Conservation (phyloP, 2,113 vertebrate genomes). For the Lipotes vexillifer region DNA sequence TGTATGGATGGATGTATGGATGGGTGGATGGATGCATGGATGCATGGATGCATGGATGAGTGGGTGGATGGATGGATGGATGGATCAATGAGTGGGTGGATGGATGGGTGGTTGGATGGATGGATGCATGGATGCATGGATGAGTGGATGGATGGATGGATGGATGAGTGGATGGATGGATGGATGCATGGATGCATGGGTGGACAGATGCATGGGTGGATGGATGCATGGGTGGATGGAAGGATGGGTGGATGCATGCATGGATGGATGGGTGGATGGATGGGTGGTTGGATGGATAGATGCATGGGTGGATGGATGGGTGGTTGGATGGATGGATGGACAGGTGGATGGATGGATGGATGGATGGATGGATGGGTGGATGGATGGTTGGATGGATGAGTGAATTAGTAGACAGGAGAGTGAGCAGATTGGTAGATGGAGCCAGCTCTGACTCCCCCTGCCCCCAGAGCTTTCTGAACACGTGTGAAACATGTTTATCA, state of each 20-base stretch:
- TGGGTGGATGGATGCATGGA: neutral
- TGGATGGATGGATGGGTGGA: neutral
- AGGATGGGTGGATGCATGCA: fast-evolving
- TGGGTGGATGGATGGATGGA: neutral
- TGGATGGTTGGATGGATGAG: neutral
- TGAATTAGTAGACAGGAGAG: fast-evolving
- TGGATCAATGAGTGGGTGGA: neutral
- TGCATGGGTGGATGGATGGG: neutral
- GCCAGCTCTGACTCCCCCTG: neutral
- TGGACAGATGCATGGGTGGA: no score
- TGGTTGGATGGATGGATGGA: neutral
- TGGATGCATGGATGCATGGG: neutral
- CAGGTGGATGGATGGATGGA: fast-evolving
- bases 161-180: neutral
- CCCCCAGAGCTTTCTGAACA: neutral
- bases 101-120: fast-evolving
- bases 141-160: no score
- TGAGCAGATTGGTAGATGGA: no score
- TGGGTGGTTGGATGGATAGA: neutral
- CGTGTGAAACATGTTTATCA: neutral
- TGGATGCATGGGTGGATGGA: fast-evolving
- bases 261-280: neutral
- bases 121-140: neutral
- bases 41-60: neutral
- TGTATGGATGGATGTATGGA: no score